Base-by-base conservation (phyloP, 1,140 invertebrate genomes). In the Cyrtorhinus lividipennis region DNA sequence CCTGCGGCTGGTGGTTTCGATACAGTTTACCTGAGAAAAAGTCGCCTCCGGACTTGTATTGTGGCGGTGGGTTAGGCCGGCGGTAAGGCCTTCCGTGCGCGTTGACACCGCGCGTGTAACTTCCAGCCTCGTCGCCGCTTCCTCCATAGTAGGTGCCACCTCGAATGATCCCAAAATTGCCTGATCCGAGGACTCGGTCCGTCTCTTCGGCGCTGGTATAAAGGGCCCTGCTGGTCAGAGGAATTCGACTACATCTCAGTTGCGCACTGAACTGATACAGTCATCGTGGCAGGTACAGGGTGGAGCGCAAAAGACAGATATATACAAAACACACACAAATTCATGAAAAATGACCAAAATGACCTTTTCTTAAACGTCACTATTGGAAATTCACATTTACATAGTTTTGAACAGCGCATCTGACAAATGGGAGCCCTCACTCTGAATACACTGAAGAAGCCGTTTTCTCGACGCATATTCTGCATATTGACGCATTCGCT, bases 91-190 rank as follows among this genome's bases (percentile, higher is more conserved):
- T 74, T 1, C 81, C 81, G 64, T 83, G 82, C 0, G 81, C 81
- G 38, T 84, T 84, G 53, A 83, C 81, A 59, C 67, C 62, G 18
- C 64, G 25, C 23, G 56, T 48, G 46, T 60, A 64, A 25, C 10
- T 24, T 22, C 38, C 58, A 53, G 75, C 71, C 27, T 76, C 76
- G 20, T 79, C 76, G 12, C 75, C 76, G 3, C 79, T 76, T 24
- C 79, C 80, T 24, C 79, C 80, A 65, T 89, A 90, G 73, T 90
- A 93, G 22, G 90, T 92, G 1, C 90, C 90, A 0, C 90, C 90
- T 59, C 81, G 79, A 27, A 93, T 84, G 0, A 93, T 87, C 0
- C 88, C 89, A 69, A 92, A 93, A 72, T 93, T 92, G 0, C 90
- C 90, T 0, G 88, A 90, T 1, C 89, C 88, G 20, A 92, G 72